Percentiles rank a stretch among this genome's conserved stretches.
Conservation (phyloP, 2,113 vertebrate species). For the Leptosomus discolor region DNA sequence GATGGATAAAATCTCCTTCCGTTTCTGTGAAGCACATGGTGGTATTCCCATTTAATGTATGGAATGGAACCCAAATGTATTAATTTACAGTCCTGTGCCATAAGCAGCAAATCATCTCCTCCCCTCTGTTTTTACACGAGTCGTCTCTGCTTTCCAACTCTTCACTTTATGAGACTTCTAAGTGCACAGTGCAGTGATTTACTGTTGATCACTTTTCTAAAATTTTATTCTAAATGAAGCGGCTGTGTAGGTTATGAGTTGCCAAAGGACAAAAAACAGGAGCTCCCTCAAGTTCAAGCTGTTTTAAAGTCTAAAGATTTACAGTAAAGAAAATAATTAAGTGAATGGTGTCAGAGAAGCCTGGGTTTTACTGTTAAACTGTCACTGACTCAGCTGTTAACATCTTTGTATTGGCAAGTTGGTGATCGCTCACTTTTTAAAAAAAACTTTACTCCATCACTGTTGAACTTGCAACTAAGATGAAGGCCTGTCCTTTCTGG, state of each 20-base stretch:
- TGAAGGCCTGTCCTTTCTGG: not conserved
- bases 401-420: constrained; percentile 16
- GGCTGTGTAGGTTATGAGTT: constrained; percentile 37
- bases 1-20: not conserved
- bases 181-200: constrained; percentile 16
- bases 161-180: constrained; percentile 19
- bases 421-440: not conserved
- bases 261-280: constrained; percentile 52
- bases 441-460: not conserved
- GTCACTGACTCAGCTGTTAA: not conserved
- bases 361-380: constrained; percentile 15
- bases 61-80: constrained; percentile 23
- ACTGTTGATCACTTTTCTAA: constrained; percentile 36
- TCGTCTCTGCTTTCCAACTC: constrained; percentile 19
- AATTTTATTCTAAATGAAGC: constrained; percentile 40
- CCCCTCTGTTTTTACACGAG: not conserved
- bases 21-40: not conserved
- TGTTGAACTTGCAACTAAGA: not conserved
- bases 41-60: not conserved
- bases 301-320: constrained; percentile 26
- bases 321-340: constrained; percentile 44
- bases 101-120: constrained; percentile 31
- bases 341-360: not conserved
- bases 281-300: not conserved
- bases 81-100: not conserved